A percentile compares a stretch with the other conserved stretches of the same genome.
These are phyloP conservation scores for Sclerodermus sp. DNA, from an alignment of 2,888 invertebrate genomes.

Conservation along the genomic window DNA sequence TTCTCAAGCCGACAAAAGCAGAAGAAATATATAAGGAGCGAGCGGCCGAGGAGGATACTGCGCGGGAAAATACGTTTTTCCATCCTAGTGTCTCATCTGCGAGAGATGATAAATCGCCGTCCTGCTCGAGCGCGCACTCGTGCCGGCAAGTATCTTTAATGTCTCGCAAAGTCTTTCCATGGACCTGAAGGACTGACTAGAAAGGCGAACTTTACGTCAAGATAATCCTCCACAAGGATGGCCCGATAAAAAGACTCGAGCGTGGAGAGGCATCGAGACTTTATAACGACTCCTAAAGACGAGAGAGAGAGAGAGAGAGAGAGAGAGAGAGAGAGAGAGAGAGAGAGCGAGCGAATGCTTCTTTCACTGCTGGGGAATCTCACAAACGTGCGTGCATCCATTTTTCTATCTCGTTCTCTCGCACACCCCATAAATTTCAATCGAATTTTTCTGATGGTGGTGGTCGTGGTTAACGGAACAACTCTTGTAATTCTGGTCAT, in stretches of 20 bases:
- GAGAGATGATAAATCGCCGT: constrained; percentile 49
- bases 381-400: too few relatives aligned
- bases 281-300: constrained; percentile 25
- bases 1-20: background rate
- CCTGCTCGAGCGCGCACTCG: constrained; percentile 23
- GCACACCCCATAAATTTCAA: too few relatives aligned
- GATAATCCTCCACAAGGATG: constrained; percentile 19
- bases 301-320: too few relatives aligned
- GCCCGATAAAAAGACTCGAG: constrained; percentile 16
- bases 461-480: too few relatives aligned
- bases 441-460: too few relatives aligned
- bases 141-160: constrained; percentile 35
- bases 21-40: constrained; percentile 6
- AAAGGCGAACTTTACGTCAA: constrained; percentile 25
- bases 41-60: constrained; percentile 4
- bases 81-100: constrained; percentile 23
- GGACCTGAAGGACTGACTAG: background rate
- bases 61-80: constrained; percentile 18
- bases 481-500: too few relatives aligned
- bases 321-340: too few relatives aligned
- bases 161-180: constrained; percentile 28
- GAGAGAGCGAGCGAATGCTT: too few relatives aligned
- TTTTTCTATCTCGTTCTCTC: too few relatives aligned
- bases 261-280: constrained; percentile 20
- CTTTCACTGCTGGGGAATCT: too few relatives aligned